Base-by-base conservation (phyloP, 1,140 invertebrate species). In the Neodiprion pinetum region DNA sequence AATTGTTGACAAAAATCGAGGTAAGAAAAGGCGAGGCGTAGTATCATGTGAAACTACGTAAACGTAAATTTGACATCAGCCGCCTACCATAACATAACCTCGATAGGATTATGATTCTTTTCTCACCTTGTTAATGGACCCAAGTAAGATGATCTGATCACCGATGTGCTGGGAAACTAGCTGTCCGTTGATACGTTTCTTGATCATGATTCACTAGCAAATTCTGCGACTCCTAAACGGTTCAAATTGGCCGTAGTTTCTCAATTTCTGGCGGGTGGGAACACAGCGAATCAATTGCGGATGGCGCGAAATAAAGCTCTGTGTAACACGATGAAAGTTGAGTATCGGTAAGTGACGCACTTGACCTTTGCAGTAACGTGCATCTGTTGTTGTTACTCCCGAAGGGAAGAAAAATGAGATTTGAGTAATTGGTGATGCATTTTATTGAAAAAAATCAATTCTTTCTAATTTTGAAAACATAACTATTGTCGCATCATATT, bases 141-240 rank as follows among this genome's bases (percentile, higher is more conserved):
- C 85, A 28, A 86, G 73, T 23, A 86, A 17, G 71, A 85, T 79
- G n/a, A 83, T 75, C 70, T 83, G 72, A 47, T 80, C 67, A 23
- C 80, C 79, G 2, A 82, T 10, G 23, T 79, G 66, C 67, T 80
- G 81, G 12, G 70, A 65, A 21, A 86, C 50, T 14, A 80, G 75
- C 21, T 80, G 73, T 17, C 81, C 81, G 40, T 70, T 75, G n/a
- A 85, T 78, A 53, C 79, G 78, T 72, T 75, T 72, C 9, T 49
- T 74, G 9, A 70, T 69, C 75, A 78, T 74, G 53, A 66, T 71
- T 61, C 28, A 40, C 28, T 40, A 40, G 28, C 28, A 40, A 40
- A 40, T 40, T 40, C 28, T 40, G 28, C 28, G 28, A 40, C 28
- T 40, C 28, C 5, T 40, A 1, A 40, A 40, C 28, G 28, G 28